These are phyloP conservation scores for Lymantria dispar DNA, from an alignment of 2,888 invertebrate genomes.

Conservation along the genomic window DNA sequence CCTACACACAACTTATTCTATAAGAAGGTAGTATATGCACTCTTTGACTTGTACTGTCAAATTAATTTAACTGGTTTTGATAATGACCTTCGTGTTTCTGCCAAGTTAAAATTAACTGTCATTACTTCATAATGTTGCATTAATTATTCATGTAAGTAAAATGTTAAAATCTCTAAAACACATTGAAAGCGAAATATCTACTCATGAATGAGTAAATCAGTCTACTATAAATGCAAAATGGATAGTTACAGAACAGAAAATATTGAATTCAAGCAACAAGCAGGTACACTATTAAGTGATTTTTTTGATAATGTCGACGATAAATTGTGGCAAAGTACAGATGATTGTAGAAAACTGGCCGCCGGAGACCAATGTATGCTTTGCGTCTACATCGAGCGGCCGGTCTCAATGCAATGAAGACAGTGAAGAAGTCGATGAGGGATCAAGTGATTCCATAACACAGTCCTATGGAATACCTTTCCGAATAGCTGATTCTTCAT, in stretches of 20 bases:
- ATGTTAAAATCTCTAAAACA: background rate
- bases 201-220: background rate
- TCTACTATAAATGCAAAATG: conserved; percentile 21
- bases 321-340: conserved; percentile 17
- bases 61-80: too few relatives aligned
- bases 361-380: conserved; percentile 38
- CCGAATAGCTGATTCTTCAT: conserved; percentile 52
- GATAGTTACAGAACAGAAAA: conserved; percentile 11
- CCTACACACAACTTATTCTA: too few relatives aligned
- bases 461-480: conserved; percentile 45
- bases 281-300: conserved; percentile 14
- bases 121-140: background rate
- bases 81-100: background rate
- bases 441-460: conserved; percentile 44
- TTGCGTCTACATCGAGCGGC: conserved; percentile 60
- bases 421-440: conserved; percentile 42
- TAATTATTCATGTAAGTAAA: background rate
- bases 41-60: too few relatives aligned
- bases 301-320: conserved; percentile 23
- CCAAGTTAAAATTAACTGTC: background rate
- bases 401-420: conserved; percentile 53
- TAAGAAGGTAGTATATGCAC: too few relatives aligned
- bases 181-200: background rate
- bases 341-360: conserved; percentile 36
- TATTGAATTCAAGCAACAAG: conserved; percentile 8